A percentile compares a stretch with the other conserved stretches of the same genome.
Conservation (phyloP, 2,113 vertebrate genomes). For the Cacatua alba region DNA sequence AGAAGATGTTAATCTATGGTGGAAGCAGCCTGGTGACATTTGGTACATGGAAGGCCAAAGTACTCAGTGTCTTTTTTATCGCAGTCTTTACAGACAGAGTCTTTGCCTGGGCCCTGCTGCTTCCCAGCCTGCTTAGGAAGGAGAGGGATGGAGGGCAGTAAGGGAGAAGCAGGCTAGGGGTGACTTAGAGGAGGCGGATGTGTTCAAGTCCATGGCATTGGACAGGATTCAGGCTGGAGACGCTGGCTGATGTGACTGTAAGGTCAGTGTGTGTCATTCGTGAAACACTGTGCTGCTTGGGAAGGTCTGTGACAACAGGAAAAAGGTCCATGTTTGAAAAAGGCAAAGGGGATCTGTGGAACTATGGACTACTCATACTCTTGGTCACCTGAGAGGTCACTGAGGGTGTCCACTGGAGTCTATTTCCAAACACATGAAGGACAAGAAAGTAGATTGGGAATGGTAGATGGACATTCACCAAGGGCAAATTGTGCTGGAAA, state of each 20-base stretch:
- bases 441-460: background rate
- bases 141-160: background rate
- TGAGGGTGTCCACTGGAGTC: background rate
- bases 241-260: background rate
- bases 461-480: background rate
- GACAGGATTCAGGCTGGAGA: background rate
- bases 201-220: accelerated
- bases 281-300: background rate
- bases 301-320: background rate
- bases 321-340: background rate
- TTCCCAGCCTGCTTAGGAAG: background rate
- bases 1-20: background rate
- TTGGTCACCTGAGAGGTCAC: background rate
- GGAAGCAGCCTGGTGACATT: background rate
- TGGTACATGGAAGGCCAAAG: background rate
- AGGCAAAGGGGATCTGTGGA: background rate
- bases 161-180: accelerated
- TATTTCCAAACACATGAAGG: accelerated
- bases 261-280: accelerated
- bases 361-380: accelerated
- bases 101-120: background rate
- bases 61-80: accelerated
- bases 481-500: background rate
- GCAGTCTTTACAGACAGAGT: background rate
- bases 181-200: background rate